Percentiles rank a stretch among this genome's conserved stretches.
Conservation (phyloP, 2,888 invertebrate species). For the Catonia carolina region DNA sequence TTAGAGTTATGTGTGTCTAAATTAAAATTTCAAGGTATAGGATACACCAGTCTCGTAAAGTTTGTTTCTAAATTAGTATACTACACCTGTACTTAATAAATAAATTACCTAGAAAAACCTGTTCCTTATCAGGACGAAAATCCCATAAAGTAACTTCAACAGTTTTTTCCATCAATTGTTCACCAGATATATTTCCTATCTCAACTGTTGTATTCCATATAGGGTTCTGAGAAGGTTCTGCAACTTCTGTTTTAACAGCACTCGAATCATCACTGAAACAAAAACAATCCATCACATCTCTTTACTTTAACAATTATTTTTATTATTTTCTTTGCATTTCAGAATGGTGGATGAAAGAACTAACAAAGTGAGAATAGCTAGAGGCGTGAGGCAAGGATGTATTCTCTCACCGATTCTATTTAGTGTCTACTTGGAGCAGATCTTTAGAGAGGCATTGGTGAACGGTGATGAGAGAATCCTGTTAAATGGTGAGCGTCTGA, state of each 20-base stretch:
- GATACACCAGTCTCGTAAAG: too few relatives aligned
- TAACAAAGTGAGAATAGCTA: too few relatives aligned
- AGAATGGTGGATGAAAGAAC: too few relatives aligned
- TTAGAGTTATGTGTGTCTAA: too few relatives aligned
- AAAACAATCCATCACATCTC: background rate
- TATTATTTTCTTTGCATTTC: too few relatives aligned
- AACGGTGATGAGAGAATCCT: too few relatives aligned
- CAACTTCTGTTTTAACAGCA: slow-evolving; percentile 74
- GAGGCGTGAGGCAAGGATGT: too few relatives aligned
- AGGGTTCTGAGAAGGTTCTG: slow-evolving; percentile 79
- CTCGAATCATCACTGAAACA: slow-evolving; percentile 61
- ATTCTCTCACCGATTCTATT: too few relatives aligned
- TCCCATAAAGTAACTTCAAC: slow-evolving; percentile 88
- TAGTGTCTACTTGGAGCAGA: too few relatives aligned
- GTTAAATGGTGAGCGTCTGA: too few relatives aligned
- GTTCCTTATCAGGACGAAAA: slow-evolving; percentile 63
- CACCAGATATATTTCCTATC: slow-evolving; percentile 71
- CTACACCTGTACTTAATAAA: background rate
- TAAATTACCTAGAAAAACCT: slow-evolving; percentile 60
- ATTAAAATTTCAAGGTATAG: too few relatives aligned
- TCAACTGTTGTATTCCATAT: slow-evolving; percentile 89
- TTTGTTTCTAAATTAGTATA: slow-evolving; percentile 1
- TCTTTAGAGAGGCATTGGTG: too few relatives aligned
- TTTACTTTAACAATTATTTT: background rate
- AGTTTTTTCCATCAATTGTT: slow-evolving; percentile 69